These are phyloP conservation scores for Oscheius myriophilus DNA, from an alignment of 2,888 invertebrate species.

Conservation along the genomic window DNA sequence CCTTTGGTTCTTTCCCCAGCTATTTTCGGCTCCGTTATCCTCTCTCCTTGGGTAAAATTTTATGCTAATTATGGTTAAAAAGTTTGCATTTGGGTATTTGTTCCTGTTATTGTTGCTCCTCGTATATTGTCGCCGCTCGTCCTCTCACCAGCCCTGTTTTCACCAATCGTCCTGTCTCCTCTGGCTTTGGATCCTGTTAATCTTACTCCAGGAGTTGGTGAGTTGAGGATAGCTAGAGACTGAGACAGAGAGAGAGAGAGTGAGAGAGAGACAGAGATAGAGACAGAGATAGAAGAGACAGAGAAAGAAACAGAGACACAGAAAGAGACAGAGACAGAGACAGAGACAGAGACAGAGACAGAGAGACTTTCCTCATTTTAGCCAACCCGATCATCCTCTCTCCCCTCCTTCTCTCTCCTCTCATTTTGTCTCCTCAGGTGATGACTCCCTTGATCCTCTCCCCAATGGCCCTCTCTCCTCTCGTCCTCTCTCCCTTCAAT, in stretches of 20 bases:
- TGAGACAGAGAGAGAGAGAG: background rate
- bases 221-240: no score
- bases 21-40: conserved; percentile 41
- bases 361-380: no score
- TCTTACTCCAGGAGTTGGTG: conserved; percentile 53
- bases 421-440: conserved; percentile 52
- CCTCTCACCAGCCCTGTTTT: conserved; percentile 53
- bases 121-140: conserved; percentile 43
- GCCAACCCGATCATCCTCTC: conserved; percentile 48
- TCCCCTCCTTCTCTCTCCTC: conserved; percentile 42
- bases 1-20: conserved; percentile 41
- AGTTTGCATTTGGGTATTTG: no score
- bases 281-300: no score
- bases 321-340: background rate
- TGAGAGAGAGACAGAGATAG: no score
- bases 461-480: conserved; percentile 49
- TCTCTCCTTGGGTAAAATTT: conserved; percentile 62
- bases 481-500: conserved; percentile 55
- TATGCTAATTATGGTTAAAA: no score
- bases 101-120: conserved; percentile 60
- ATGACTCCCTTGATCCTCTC: conserved; percentile 17
- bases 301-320: no score
- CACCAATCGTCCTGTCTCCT: conserved; percentile 53
- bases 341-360: background rate
- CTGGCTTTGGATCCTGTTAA: conserved; percentile 52